Percentiles rank a stretch among this genome's conserved stretches.
These are phyloP conservation scores for Taxidea taxus DNA, from an alignment of 2,113 vertebrate genomes.

Conservation along the genomic window DNA sequence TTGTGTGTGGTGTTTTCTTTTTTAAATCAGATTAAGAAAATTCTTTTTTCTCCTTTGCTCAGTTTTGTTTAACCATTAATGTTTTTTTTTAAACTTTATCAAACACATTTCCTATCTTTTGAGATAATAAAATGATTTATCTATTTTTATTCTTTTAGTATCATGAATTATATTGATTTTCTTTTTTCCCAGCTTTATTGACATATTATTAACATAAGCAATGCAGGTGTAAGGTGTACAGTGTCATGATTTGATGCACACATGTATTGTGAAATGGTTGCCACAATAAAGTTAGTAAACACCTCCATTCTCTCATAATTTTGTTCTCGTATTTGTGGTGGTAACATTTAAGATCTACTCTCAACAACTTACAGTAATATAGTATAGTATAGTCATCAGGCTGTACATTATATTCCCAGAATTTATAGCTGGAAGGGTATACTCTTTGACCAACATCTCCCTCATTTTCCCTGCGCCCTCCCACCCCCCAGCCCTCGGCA, in stretches of 20 bases:
- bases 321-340: background rate
- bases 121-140: background rate
- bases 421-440: background rate
- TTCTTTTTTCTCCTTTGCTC: constrained; percentile 25
- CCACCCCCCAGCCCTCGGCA: background rate
- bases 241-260: background rate
- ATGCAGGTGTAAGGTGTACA: background rate
- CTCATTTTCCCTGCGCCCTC: background rate
- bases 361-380: background rate
- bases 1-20: background rate
- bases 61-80: background rate
- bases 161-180: background rate
- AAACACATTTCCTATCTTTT: background rate
- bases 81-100: background rate
- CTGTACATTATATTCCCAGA: background rate
- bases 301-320: background rate
- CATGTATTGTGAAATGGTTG: background rate
- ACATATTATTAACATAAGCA: background rate
- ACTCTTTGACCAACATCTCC: background rate
- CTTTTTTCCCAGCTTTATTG: background rate
- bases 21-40: background rate
- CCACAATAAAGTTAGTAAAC: background rate
- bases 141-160: background rate
- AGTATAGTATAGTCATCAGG: background rate
- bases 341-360: background rate